Base-by-base conservation (phyloP, 2,888 invertebrate genomes). In the Latheticus oryzae region DNA sequence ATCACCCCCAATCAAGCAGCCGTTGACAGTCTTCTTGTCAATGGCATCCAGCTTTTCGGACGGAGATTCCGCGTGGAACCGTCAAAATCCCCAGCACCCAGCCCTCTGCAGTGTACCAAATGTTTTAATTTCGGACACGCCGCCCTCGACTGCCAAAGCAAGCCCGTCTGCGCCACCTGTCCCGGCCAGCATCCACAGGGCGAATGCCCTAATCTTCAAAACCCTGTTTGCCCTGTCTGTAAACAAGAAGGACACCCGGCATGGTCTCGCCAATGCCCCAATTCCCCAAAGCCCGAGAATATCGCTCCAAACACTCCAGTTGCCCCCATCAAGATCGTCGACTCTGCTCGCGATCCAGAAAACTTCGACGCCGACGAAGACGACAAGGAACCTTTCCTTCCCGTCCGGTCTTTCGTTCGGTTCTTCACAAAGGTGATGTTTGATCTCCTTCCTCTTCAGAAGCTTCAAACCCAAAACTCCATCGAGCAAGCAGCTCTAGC, bases 1-100 rank as follows among this genome's bases (percentile, higher is more conserved):
- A 24, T 40, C 21, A 12, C 40, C 23, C n/a, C 8, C 17, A n/a
- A 9, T n/a, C 17, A 40, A 23, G n/a, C 40, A 2, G n/a, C 21
- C 21, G 5, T 19, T 5, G 21, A 19, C 5, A 19, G 3, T 5
- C 21, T 19, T 19, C 21, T 19, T 19, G 3, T 5, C 3, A 19
- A 19, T 5, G 21, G 21, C 5, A 19, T 19, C 21, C 4, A 19
- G 5, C 3, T 19, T 19, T 19, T 19, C 21, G 4, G 5, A 3
- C 21, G 21, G 4, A 19, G 3, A 5, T 19, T 5, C 21, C 21
- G 5, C 3, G 3, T 3, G 4, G 21, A 19, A 19, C 4, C 5
- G 4, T 19, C 21, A 19, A 3, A 19, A 19, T 5, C 21, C 3
- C 21, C 21, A 19, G 4, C 21, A 3, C 21, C 21, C 3, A 19